Evolutionary conservation across 2,113 vertebrate species (phyloP).

Genomic region (Pygoscelis adeliae): DNA sequence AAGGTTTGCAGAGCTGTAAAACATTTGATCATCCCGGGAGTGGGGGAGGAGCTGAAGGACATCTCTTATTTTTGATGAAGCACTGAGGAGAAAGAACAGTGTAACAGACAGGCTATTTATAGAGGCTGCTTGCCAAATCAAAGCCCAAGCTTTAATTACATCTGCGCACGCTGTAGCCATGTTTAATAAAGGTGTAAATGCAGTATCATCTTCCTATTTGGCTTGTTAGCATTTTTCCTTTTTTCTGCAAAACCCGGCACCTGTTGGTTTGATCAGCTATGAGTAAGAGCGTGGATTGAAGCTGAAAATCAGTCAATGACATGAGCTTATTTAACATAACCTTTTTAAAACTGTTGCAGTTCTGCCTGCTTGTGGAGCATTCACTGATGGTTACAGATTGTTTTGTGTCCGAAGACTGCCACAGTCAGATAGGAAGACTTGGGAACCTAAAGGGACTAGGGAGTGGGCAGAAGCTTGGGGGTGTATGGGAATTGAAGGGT

Average conservation of each 20-base stretch:
- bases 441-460: too few relatives aligned
- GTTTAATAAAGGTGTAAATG: neutral
- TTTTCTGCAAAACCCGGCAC: neutral
- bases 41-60: constrained; percentile 15
- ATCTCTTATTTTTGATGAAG: constrained; percentile 1
- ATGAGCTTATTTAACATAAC: neutral
- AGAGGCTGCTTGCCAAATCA: constrained; percentile 21
- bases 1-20: constrained; percentile 32
- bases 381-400: neutral
- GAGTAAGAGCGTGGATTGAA: neutral
- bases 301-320: neutral
- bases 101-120: neutral
- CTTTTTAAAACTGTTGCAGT: neutral
- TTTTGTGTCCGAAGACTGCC: neutral
- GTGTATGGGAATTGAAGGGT: neutral
- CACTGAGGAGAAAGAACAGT: neutral
- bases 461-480: neutral
- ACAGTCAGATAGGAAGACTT: neutral
- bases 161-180: neutral
- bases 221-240: neutral
- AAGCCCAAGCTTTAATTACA: neutral
- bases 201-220: neutral
- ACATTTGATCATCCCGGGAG: neutral
- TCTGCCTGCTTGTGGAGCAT: neutral
- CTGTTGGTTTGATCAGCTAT: neutral